Conservation (phyloP, 2,113 vertebrate species). For the Turdus rufiventris region DNA sequence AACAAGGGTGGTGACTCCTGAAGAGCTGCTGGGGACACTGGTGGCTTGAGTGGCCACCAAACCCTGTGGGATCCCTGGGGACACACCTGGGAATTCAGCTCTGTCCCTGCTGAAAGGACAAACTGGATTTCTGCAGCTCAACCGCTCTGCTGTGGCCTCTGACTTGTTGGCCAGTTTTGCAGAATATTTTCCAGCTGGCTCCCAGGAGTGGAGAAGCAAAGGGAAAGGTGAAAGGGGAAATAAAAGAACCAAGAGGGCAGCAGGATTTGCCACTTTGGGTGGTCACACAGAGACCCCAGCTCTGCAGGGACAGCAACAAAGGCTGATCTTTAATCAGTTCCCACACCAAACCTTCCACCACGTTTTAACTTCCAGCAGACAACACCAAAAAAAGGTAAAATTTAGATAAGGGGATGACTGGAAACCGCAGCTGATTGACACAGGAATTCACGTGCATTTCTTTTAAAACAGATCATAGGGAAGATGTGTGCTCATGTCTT, state of each 20-base stretch:
- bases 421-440: neutral
- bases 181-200: neutral
- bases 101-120: neutral
- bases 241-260: fast-evolving
- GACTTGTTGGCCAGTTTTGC: neutral
- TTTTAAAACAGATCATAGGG: neutral
- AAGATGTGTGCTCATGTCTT: neutral
- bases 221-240: neutral
- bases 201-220: neutral
- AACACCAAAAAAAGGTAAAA: neutral
- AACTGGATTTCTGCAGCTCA: neutral
- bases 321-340: neutral
- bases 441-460: fast-evolving
- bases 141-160: neutral
- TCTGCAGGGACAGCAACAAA: neutral
- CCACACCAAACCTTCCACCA: neutral
- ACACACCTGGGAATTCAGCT: neutral
- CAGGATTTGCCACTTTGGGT: neutral
- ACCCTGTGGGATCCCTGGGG: neutral
- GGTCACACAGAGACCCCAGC: neutral
- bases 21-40: fast-evolving
- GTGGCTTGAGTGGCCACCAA: neutral
- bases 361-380: neutral
- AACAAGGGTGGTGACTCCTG: neutral
- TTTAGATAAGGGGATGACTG: neutral